Percentiles rank a stretch among this genome's conserved stretches.
Conservation (phyloP, 1,140 invertebrate species). For the Calycopis cecrops region DNA sequence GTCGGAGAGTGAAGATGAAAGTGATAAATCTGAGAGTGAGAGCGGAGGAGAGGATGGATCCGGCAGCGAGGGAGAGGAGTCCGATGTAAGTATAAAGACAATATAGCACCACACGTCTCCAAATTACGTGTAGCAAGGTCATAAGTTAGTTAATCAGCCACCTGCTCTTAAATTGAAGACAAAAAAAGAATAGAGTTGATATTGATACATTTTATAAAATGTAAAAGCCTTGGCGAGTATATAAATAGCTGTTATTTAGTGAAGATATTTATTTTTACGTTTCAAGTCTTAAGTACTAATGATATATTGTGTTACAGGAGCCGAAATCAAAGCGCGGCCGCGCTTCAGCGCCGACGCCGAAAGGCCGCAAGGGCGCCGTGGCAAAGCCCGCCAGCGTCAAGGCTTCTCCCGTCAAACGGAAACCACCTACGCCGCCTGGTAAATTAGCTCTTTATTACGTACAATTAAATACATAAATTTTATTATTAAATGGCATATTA, state of each 20-base stretch:
- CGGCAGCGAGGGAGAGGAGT: constrained; percentile 67
- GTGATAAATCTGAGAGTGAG: constrained; percentile 68
- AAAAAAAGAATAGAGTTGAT: too few relatives aligned
- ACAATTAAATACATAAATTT: too few relatives aligned
- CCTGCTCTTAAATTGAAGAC: too few relatives aligned
- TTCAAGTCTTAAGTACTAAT: not conserved
- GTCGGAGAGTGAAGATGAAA: constrained; percentile 69
- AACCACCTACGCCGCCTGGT: constrained; percentile 63
- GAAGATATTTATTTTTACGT: too few relatives aligned
- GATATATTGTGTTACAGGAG: constrained; percentile 37
- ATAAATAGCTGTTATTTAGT: too few relatives aligned
- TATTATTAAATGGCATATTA: too few relatives aligned
- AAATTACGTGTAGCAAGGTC: too few relatives aligned
- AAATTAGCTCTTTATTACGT: too few relatives aligned
- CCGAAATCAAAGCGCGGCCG: constrained; percentile 65
- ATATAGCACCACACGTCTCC: too few relatives aligned
- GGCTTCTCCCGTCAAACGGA: constrained; percentile 63
- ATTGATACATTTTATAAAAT: too few relatives aligned
- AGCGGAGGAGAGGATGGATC: constrained; percentile 51
- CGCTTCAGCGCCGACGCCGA: constrained; percentile 39
- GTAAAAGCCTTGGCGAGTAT: too few relatives aligned
- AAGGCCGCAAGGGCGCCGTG: constrained; percentile 57
- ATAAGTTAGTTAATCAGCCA: too few relatives aligned
- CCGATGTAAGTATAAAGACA: constrained; percentile 51
- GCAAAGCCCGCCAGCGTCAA: constrained; percentile 48